Evolutionary conservation across 2,888 invertebrate genomes (phyloP).

Genomic region (Drosophila siamana): DNA sequence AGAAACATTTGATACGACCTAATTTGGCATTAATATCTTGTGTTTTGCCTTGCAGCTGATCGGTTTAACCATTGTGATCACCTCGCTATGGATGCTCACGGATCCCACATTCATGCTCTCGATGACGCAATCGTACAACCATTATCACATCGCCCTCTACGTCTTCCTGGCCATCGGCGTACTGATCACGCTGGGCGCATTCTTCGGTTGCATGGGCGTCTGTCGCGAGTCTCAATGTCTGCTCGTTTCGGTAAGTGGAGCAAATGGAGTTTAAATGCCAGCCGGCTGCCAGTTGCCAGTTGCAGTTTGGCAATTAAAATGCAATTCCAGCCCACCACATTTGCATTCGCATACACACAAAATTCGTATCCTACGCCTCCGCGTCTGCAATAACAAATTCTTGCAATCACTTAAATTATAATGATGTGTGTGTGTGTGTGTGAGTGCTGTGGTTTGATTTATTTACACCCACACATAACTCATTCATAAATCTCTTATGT

Average conservation of each 20-base stretch:
- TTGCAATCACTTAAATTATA: slow-evolving; percentile 23
- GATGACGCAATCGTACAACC: slow-evolving; percentile 86
- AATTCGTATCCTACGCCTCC: slow-evolving; percentile 10
- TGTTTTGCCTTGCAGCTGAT: slow-evolving; percentile 87
- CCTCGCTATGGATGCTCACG: slow-evolving; percentile 92
- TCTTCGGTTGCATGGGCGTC: slow-evolving; percentile 94
- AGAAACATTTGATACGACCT: not conserved
- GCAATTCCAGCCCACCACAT: slow-evolving; percentile 41
- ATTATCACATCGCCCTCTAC: slow-evolving; percentile 88
- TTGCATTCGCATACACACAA: not conserved
- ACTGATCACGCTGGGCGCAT: slow-evolving; percentile 90
- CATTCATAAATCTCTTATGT: slow-evolving; percentile 46
- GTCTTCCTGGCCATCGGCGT: slow-evolving; percentile 90
- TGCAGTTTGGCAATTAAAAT: slow-evolving; percentile 47
- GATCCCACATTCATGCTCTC: slow-evolving; percentile 91
- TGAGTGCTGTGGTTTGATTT: slow-evolving; percentile 25
- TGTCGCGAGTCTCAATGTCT: slow-evolving; percentile 92
- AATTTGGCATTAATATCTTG: not conserved
- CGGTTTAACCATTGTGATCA: slow-evolving; percentile 89
- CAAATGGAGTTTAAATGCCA: not conserved
- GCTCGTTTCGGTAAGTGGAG: slow-evolving; percentile 89
- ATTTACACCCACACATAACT: slow-evolving; percentile 39
- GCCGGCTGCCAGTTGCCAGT: not conserved
- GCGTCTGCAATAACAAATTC: slow-evolving; percentile 29
- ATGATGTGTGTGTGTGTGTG: no score